A percentile compares a stretch with the other conserved stretches of the same genome.
These are phyloP conservation scores for Colaptes auratus DNA, from an alignment of 2,113 vertebrate species.

Conservation along the genomic window DNA sequence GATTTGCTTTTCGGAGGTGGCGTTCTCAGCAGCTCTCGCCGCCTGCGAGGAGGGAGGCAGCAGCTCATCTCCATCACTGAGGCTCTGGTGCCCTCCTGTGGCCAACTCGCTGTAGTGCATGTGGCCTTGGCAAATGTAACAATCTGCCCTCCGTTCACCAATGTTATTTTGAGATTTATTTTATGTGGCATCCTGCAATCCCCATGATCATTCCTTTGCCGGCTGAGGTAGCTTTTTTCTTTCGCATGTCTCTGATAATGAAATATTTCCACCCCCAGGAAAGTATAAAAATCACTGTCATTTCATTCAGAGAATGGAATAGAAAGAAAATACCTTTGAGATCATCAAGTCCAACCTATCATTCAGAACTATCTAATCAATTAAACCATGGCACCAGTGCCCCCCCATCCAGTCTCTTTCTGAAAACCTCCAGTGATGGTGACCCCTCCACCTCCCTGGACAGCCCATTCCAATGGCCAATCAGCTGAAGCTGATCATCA, in stretches of 20 bases:
- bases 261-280: neutral
- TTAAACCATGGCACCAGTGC: too few relatives aligned
- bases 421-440: too few relatives aligned
- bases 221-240: neutral
- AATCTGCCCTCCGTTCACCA: fast-evolving
- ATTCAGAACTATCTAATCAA: too few relatives aligned
- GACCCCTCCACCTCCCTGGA: too few relatives aligned
- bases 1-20: neutral
- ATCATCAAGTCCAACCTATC: too few relatives aligned
- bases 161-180: fast-evolving
- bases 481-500: neutral
- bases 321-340: too few relatives aligned
- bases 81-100: conserved; percentile 59
- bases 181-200: neutral
- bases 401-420: too few relatives aligned
- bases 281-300: neutral
- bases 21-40: fast-evolving
- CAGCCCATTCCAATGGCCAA: too few relatives aligned
- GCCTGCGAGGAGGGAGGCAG: fast-evolving
- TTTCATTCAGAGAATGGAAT: neutral
- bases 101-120: fast-evolving
- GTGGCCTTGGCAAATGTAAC: fast-evolving
- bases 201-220: neutral
- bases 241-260: neutral
- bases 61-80: neutral